phyloP scores from a whole-genome alignment of 2,888 invertebrate species.

The Oligia strigilis region DNA sequence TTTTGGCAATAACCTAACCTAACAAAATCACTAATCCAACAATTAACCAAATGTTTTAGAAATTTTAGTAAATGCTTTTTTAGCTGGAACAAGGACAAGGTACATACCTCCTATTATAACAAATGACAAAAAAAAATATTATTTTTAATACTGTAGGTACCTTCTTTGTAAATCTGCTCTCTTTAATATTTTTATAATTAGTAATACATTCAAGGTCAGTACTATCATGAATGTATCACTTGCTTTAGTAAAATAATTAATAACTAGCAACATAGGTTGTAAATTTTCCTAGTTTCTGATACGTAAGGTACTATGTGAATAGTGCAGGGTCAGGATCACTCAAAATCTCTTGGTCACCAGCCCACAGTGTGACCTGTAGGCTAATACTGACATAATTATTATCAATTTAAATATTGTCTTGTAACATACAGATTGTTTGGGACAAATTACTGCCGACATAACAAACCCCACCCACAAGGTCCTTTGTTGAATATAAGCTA shows the following conservation, averaged over 20 bases:
- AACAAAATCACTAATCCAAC: background rate
- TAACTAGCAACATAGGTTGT: background rate
- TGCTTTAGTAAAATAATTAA: background rate
- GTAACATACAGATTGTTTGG: background rate
- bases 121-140: background rate
- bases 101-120: conserved; percentile 7
- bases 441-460: conserved; percentile 26
- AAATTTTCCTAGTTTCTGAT: background rate
- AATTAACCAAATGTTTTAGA: background rate
- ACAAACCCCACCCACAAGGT: background rate
- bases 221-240: background rate
- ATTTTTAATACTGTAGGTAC: conserved; percentile 2
- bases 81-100: background rate
- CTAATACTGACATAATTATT: conserved; percentile 9
- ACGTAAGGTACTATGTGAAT: background rate
- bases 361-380: conserved; percentile 5
- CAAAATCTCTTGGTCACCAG: conserved; percentile 6
- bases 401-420: background rate
- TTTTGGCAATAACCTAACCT: background rate
- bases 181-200: background rate
- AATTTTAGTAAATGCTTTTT: conserved; percentile 2
- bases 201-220: conserved; percentile 1
- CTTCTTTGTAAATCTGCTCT: conserved; percentile 19
- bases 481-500: conserved; percentile 5
- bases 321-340: background rate